Evolutionary conservation across 2,888 invertebrate genomes (phyloP), one percentile per base, ranked within the genome.

Genomic region (Epinotia ramella): DNA sequence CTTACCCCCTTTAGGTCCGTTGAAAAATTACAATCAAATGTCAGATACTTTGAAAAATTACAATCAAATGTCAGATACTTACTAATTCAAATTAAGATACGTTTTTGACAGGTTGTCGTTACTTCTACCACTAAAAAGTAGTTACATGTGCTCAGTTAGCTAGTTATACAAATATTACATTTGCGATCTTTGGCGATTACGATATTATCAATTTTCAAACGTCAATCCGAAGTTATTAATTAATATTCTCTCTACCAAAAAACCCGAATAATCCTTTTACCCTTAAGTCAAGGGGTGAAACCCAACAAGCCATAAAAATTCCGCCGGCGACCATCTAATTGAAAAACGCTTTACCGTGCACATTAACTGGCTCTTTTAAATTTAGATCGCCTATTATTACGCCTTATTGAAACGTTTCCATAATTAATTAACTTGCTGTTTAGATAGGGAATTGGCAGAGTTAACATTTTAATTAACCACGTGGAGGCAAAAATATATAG

Each of bases 301-400:
- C 71, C 82, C 81, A 85, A 83, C 82, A 83, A 82, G 80, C 83
- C 80, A 83, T 85, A 83, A 86, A 87, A 85, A 86, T 83, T 83
- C 84, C 66, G 74, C 68, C 77, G 73, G 78, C 62, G 68, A 20
- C 77, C 79, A 79, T 78, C 78, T 81, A 80, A 83, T 84, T 84
- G 81, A 81, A 80, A 83, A 84, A 80, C 81, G 82, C 78, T 81
- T 82, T 74, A 65, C 77, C 70, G 73, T 73, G 66, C 4, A 78
- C 77, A 80, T 80, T 60, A 74, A 59, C 75, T 53, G 28, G 44
- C 62, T 63, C 72, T 46, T 67, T 56, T 71, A 71, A 72, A 76
- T 76, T 72, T 76, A 76, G 67, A 76, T 72, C 71, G 71, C 20
- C 62, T 66, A 63, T 76, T 72, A 76, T 20, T 20, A 20, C 20